Evolutionary conservation across 2,113 vertebrate species (phyloP).

Genomic region (Trinectes maculatus): DNA sequence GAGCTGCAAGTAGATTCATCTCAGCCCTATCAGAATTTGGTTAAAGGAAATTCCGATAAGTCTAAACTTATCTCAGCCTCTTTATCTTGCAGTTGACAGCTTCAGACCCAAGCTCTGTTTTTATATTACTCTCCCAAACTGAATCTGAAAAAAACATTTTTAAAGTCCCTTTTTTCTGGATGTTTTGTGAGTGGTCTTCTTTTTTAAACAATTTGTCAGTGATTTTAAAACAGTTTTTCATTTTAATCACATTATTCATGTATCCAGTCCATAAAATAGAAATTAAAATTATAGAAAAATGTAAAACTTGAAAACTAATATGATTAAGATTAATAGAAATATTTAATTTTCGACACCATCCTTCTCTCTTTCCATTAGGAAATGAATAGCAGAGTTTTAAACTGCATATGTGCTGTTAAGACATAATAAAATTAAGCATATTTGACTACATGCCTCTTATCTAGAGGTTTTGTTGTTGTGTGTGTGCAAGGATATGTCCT

Average conservation of each 20-base stretch:
- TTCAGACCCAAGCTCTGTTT: conserved; percentile 11
- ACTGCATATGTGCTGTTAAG: background rate
- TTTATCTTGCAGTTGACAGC: conserved; percentile 45
- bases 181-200: no score
- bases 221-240: conserved; percentile 1
- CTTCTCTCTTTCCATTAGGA: background rate
- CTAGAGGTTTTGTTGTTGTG: conserved; percentile 10
- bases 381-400: background rate
- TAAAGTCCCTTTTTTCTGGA: background rate
- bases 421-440: no score
- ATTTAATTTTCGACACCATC: no score
- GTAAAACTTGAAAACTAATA: background rate
- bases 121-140: conserved; percentile 8
- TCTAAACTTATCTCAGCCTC: conserved; percentile 29
- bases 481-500: conserved; percentile 16
- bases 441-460: conserved; percentile 21
- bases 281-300: no score
- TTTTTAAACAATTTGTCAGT: background rate
- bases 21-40: conserved; percentile 12
- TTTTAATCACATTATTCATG: conserved; percentile 1
- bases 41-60: conserved; percentile 15
- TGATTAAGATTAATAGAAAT: background rate
- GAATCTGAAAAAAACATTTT: conserved; percentile 16
- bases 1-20: conserved; percentile 14
- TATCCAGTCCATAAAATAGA: no score